Evolutionary conservation across 2,113 vertebrate species (phyloP), one percentile per base, ranked within the genome.

Genomic region (Microtus richardsoni): DNA sequence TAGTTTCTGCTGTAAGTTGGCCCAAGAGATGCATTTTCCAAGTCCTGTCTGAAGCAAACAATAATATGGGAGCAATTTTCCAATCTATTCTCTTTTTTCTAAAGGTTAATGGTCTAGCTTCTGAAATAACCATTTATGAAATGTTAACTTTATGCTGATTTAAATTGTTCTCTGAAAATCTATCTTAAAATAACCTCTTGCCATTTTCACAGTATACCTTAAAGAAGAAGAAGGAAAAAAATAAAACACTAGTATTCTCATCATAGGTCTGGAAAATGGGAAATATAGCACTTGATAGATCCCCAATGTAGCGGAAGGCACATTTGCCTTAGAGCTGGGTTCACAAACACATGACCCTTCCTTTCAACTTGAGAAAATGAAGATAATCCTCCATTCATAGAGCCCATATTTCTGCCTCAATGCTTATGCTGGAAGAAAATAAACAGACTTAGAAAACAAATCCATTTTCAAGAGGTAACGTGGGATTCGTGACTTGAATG

Each of bases 21-120:
- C 74, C 10, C 36, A 89, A 87, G 83, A 97, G 73, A 84, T 93
- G 47, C 28, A 11, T n/a, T 80, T 88, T 85, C 28, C 44, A 96
- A 93, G 87, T 94, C 87, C 66, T 93, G 21, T 93, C 58, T 78
- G 41, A 91, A 90, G 49, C 78, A 60, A 89, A 52, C 70, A 93
- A 95, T 68, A 85, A 21, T 60, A 88, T 16, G 4, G 78, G 44
- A 91, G 10, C 39, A 94, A 89, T 91, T 71, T 62, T 95, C n/a
- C 16, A 91, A 58, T 93, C 39, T 86, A 62, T 73, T 85, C 58
- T 95, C 47, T 70, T 85, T 94, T 54, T 74, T 66, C 64, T 87
- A 96, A 97, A 98, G 95, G 90, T 96, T 96, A 97, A 96, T 95
- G 30, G 11, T 93, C 80, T 92, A 83, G 90, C 90, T 96, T 97